Evolutionary conservation across 2,888 invertebrate genomes (phyloP), one percentile per base, ranked within the genome.

Genomic region (Eumerus sabulonum): DNA sequence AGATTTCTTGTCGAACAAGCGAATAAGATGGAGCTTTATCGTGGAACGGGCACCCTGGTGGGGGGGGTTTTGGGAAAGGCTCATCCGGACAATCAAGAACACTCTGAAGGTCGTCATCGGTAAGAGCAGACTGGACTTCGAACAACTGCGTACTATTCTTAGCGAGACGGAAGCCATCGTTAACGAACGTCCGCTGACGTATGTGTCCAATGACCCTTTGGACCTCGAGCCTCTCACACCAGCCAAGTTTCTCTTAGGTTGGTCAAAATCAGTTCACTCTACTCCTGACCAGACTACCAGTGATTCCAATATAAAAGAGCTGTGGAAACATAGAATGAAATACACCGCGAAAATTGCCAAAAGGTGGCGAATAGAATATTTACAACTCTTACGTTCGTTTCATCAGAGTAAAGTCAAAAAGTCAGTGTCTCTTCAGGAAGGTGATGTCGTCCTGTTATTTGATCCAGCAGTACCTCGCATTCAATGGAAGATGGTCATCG

Each of bases 11-110:
- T 13, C 54, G 5, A n/a, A 48, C 0, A 47, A 48, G 5, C 44
- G 66, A 38, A 48, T 66, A 16, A 7, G 40, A 12, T 66, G 66
- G 76, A 48, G 16, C 16, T 54, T 56, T 35, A 56, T 66, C 13
- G 56, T 56, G 1, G 66, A 56, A 14, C 27, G 56, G 11, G 38
- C 48, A 3, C 40, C 76, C 13, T 73, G 76, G 77, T 82, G 76
- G 81, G 76, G 64, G 9, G 79, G 73, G 12, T 81, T 79, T 54
- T 72, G 74, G 81, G 74, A 82, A 36, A 66, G 68, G 12, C 62
- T 81, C 7, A 76, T 81, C 0, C 45, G 73, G 19, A 74, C 60
- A 12, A 44, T 79, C 0, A 82, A 82, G 18, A 51, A 59, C 40
- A 68, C 51, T 5, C 44, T 82, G 4, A 82, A 82, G 17, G 76